Percentiles rank a stretch among this genome's conserved stretches.
Evolutionary conservation across 2,888 invertebrate genomes (phyloP).

Genomic region (Gastrophysa polygoni): DNA sequence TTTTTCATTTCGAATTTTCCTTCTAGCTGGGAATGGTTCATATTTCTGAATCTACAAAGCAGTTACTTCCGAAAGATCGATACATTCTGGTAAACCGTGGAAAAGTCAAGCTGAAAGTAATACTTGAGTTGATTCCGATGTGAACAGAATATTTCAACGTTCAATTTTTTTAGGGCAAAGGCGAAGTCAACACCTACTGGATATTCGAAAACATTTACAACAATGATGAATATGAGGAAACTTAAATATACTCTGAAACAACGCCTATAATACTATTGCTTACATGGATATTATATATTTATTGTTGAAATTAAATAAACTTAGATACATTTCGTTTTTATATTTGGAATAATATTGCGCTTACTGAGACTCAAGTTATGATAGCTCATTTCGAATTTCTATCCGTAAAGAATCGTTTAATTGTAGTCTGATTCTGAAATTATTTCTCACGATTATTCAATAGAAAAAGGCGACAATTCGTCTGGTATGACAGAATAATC

Average conservation of each 20-base stretch:
- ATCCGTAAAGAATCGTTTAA: too few species aligned
- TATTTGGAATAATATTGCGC: too few species aligned
- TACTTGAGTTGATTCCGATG: too few species aligned
- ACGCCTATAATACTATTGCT: background rate
- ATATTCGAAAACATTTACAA: conserved; percentile 60
- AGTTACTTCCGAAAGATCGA: conserved; percentile 67
- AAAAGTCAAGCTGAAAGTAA: conserved; percentile 78
- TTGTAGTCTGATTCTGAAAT: too few species aligned
- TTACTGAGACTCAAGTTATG: too few species aligned
- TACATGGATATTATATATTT: background rate
- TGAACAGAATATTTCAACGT: conserved; percentile 7
- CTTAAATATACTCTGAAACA: background rate
- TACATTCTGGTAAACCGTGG: conserved; percentile 75
- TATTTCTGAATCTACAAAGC: conserved; percentile 73
- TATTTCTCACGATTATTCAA: too few species aligned
- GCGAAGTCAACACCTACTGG: conserved; percentile 67
- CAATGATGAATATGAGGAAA: conserved; percentile 26
- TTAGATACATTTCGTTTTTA: background rate
- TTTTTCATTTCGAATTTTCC: conserved; percentile 4
- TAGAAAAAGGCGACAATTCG: too few species aligned
- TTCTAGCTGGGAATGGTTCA: conserved; percentile 72
- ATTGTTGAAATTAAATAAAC: background rate
- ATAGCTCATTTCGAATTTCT: too few species aligned
- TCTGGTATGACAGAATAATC: too few species aligned
- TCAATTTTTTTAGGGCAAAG: conserved; percentile 72